Percentiles rank a stretch among this genome's conserved stretches.
Conservation (phyloP, 1,140 invertebrate species). For the Berghia stephanieae region DNA sequence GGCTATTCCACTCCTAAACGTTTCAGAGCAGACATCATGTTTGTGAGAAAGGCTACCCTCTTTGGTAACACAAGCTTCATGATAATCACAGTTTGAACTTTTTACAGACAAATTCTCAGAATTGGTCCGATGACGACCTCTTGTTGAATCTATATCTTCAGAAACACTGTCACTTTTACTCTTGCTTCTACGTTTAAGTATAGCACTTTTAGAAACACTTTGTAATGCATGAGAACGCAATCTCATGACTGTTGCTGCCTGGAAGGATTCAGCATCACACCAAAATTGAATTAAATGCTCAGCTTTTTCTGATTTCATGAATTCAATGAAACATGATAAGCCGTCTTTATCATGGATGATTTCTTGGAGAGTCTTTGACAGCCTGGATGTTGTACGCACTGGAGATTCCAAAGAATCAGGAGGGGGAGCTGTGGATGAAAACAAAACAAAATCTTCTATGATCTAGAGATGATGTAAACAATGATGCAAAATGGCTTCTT, state of each 20-base stretch:
- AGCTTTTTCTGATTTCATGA: conserved; percentile 73
- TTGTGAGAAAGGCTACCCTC: not conserved
- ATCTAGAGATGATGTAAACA: no score
- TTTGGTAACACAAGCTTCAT: not conserved
- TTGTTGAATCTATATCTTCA: conserved; percentile 7
- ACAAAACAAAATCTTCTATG: not conserved
- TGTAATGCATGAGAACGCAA: conserved; percentile 54
- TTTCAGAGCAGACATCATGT: no score
- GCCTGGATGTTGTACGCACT: conserved; percentile 65
- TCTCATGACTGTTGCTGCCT: conserved; percentile 57
- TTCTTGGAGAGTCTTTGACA: conserved; percentile 75
- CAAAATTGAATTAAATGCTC: conserved; percentile 76
- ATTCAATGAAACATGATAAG: conserved; percentile 79
- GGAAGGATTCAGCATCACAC: conserved; percentile 78
- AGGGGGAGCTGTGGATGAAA: conserved; percentile 13
- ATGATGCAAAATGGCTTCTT: no score
- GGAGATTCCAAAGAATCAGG: conserved; percentile 20
- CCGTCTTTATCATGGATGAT: conserved; percentile 77
- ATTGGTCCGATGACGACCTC: not conserved
- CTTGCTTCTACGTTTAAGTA: conserved; percentile 30
- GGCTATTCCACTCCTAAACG: no score
- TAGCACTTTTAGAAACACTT: conserved; percentile 43
- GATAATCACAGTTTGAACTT: not conserved
- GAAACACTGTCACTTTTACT: conserved; percentile 13
- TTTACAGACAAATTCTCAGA: not conserved